phyloP scores from a whole-genome alignment of 2,888 invertebrate species.

The Drosophila subsilvestris region DNA sequence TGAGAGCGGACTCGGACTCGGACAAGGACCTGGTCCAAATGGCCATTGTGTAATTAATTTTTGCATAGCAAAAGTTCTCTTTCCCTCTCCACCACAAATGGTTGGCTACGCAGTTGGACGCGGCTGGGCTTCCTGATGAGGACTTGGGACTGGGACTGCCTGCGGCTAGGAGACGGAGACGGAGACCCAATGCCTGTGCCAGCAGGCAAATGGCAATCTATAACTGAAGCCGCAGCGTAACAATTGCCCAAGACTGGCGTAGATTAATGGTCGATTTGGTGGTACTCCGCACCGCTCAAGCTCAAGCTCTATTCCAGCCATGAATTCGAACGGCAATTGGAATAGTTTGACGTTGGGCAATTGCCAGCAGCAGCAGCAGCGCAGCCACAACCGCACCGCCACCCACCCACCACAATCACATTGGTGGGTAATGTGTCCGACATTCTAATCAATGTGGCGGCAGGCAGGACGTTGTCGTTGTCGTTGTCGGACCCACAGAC shows the following conservation, averaged over 20 bases:
- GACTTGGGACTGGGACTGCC: constrained; percentile 52
- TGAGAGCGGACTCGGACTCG: constrained; percentile 1
- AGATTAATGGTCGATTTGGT: constrained; percentile 56
- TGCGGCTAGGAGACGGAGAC: constrained; percentile 56
- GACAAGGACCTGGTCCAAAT: constrained; percentile 34
- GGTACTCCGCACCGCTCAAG: constrained; percentile 18
- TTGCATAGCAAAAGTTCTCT: constrained; percentile 67
- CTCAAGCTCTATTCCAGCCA: constrained; percentile 20
- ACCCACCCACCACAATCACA: constrained; percentile 33
- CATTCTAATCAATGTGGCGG: constrained; percentile 46
- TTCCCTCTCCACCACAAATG: constrained; percentile 17
- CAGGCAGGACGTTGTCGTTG: constrained; percentile 30
- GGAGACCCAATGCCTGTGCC: constrained; percentile 7
- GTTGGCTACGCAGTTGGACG: constrained; percentile 61
- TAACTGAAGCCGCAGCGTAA: constrained; percentile 46
- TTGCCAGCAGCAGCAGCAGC: constrained; percentile 1
- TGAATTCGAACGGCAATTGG: constrained; percentile 34
- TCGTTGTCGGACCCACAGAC: constrained; percentile 22
- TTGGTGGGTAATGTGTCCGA: constrained; percentile 32
- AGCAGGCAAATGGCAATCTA: constrained; percentile 31
- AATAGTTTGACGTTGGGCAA: constrained; percentile 22
- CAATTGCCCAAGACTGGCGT: constrained; percentile 55
- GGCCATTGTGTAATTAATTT: constrained; percentile 76
- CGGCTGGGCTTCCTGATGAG: constrained; percentile 67
- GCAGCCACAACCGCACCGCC: constrained; percentile 20